A percentile compares a stretch with the other conserved stretches of the same genome.
These are phyloP conservation scores for Drosophila prolongata DNA, from an alignment of 2,888 invertebrate species.

Conservation along the genomic window DNA sequence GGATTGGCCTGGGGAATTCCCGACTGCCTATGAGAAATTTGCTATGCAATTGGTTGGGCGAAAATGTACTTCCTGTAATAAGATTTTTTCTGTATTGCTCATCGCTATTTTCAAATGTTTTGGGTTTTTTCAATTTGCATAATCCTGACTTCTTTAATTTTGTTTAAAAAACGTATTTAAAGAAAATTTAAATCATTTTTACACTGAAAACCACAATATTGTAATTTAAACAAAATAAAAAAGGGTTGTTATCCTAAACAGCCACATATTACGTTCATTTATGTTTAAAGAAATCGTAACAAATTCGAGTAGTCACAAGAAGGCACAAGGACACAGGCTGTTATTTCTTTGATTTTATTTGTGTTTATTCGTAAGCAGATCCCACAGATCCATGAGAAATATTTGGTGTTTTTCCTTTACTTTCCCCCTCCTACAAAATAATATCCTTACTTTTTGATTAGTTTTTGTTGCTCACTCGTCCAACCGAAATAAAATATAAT, in stretches of 20 bases:
- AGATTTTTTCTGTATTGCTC: neutral
- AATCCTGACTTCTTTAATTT: too few relatives aligned
- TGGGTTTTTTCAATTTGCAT: neutral
- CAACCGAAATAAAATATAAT: conserved; percentile 18
- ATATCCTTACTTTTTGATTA: conserved; percentile 25
- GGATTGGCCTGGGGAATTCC: neutral
- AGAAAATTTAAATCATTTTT: too few relatives aligned
- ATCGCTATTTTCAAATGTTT: neutral
- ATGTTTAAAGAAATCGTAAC: neutral
- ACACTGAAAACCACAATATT: too few relatives aligned
- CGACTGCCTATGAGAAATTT: neutral
- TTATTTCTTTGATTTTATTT: neutral
- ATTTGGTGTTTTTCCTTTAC: conserved; percentile 7
- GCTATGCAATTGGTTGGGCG: neutral
- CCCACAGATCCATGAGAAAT: neutral
- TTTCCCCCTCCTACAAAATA: neutral
- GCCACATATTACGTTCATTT: neutral
- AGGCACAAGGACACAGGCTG: neutral
- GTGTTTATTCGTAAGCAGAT: conserved; percentile 3
- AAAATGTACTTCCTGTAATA: neutral
- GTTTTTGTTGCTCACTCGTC: conserved; percentile 17
- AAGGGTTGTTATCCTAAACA: too few relatives aligned
- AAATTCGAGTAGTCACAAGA: neutral
- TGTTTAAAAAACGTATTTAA: too few relatives aligned
- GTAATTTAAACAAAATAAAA: too few relatives aligned